phyloP scores from a whole-genome alignment of 2,797 vertebrate genomes.

The Gymnoscopelus microlampas region DNA sequence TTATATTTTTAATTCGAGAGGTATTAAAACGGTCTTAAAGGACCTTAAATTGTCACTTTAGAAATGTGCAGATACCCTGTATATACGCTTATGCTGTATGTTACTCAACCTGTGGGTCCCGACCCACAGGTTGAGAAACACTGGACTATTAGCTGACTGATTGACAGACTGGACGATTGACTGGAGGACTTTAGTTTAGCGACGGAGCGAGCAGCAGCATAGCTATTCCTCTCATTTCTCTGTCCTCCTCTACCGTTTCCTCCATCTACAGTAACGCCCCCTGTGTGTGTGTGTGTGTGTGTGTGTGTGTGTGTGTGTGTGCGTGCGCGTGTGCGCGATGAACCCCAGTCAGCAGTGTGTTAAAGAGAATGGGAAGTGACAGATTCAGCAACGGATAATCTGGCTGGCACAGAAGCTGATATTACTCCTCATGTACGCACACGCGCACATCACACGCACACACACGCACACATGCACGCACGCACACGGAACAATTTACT shows the following conservation, averaged over 20 bases:
- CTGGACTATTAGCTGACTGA: neutral
- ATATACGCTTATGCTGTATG: no score
- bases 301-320: slow-evolving; percentile 34
- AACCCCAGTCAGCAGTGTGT: slow-evolving; percentile 81
- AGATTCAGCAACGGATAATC: slow-evolving; percentile 87
- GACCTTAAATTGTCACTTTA: no score
- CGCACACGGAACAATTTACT: slow-evolving; percentile 35
- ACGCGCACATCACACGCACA: neutral
- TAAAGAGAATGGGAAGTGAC: slow-evolving; percentile 90
- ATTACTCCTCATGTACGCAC: slow-evolving; percentile 64
- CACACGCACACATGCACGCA: neutral
- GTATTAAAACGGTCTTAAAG: no score
- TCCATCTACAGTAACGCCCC: neutral
- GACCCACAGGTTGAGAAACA: no score
- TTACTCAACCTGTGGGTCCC: no score
- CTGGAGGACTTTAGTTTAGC: no score
- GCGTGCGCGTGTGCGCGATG: slow-evolving; percentile 56
- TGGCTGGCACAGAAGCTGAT: slow-evolving; percentile 79
- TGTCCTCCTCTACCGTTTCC: neutral
- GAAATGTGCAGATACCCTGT: no score
- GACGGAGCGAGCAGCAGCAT: slow-evolving; percentile 49
- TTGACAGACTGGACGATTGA: neutral
- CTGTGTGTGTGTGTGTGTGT: slow-evolving; percentile 38
- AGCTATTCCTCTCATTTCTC: slow-evolving; percentile 66
- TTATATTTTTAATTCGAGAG: no score